A percentile compares a stretch with the other conserved stretches of the same genome.
phyloP scores from a whole-genome alignment of 2,888 invertebrate species.

The Cataglyphis cursor region DNA sequence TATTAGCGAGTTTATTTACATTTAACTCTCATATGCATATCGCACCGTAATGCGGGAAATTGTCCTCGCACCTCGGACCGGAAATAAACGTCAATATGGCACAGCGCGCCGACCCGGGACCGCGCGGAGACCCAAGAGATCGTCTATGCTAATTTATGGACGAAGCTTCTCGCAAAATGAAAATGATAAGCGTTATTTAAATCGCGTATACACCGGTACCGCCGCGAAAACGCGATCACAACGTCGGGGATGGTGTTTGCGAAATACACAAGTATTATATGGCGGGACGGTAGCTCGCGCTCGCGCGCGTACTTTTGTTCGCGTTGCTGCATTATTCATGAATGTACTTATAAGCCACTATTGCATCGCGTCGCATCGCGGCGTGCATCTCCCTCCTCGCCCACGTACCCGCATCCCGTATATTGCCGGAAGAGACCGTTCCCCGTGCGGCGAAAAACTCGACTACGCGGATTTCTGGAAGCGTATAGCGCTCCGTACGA shows the following conservation, averaged over 20 bases:
- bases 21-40: slow-evolving; percentile 41
- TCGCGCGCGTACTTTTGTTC: slow-evolving; percentile 79
- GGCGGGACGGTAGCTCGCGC: slow-evolving; percentile 63
- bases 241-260: slow-evolving; percentile 70
- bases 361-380: slow-evolving; percentile 74
- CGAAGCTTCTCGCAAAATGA: slow-evolving; percentile 67
- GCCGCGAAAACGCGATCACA: slow-evolving; percentile 43
- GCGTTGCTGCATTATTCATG: slow-evolving; percentile 84
- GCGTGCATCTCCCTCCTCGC: slow-evolving; percentile 3
- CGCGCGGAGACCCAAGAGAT: slow-evolving; percentile 43
- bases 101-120: background rate
- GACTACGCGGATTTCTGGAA: slow-evolving; percentile 53
- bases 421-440: slow-evolving; percentile 24
- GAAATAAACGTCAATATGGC: slow-evolving; percentile 50
- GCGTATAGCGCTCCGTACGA: slow-evolving; percentile 41
- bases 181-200: slow-evolving; percentile 79
- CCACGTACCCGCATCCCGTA: background rate
- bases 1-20: slow-evolving; percentile 38
- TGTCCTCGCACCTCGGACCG: slow-evolving; percentile 42
- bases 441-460: slow-evolving; percentile 67
- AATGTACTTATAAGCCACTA: slow-evolving; percentile 83
- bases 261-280: slow-evolving; percentile 80
- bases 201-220: slow-evolving; percentile 56
- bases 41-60: slow-evolving; percentile 46
- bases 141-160: slow-evolving; percentile 72